Conservation (phyloP, 2,113 vertebrate species). For the Naja naja region DNA sequence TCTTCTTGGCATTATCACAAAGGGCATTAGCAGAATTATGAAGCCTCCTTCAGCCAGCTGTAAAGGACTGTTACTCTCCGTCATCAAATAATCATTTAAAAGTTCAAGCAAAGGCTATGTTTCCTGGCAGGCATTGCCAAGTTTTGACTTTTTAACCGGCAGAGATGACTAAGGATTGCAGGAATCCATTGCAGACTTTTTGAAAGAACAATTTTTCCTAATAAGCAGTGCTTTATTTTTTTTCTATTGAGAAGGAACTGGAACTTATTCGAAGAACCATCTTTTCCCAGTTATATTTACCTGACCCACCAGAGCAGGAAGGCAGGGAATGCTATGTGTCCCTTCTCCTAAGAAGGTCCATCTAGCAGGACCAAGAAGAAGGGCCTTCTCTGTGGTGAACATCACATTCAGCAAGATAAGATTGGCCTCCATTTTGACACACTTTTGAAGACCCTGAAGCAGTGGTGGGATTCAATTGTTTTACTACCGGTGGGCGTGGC, state of each 20-base stretch:
- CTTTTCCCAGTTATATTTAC: background rate
- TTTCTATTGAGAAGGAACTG: background rate
- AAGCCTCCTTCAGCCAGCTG: constrained; percentile 46
- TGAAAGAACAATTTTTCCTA: background rate
- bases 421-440: background rate
- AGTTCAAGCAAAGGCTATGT: constrained; percentile 60
- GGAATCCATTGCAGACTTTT: background rate
- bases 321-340: background rate
- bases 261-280: background rate
- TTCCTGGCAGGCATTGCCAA: constrained; percentile 53
- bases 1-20: constrained; percentile 54
- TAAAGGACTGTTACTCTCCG: constrained; percentile 59
- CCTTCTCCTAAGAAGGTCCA: background rate
- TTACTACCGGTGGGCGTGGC: no score
- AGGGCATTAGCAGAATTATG: constrained; percentile 46
- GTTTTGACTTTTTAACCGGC: constrained; percentile 59
- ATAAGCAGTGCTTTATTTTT: background rate
- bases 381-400: background rate
- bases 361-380: background rate
- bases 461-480: no score
- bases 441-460: background rate
- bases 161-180: constrained; percentile 3
- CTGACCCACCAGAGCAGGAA: background rate
- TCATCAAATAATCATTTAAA: constrained; percentile 55
- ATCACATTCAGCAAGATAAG: no score